Percentiles rank a stretch among this genome's conserved stretches.
These are phyloP conservation scores for Gymnosoma rotundatum DNA, from an alignment of 2,888 invertebrate species.

Conservation along the genomic window DNA sequence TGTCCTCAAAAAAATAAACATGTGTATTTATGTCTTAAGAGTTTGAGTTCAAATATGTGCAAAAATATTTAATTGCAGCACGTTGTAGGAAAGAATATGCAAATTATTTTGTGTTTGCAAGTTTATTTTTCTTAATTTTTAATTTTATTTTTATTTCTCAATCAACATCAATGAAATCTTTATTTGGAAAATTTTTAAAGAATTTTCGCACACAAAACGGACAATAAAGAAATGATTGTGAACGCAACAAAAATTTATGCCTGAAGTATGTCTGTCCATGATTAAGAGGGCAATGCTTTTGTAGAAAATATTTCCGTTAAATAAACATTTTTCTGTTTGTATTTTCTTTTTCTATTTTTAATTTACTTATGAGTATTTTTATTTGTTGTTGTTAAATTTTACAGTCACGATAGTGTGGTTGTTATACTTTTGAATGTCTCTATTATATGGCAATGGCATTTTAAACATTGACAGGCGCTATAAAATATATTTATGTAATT, in stretches of 20 bases:
- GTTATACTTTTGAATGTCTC: slow-evolving; percentile 33
- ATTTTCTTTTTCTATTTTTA: slow-evolving; percentile 14
- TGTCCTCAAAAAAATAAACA: no score
- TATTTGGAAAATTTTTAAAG: slow-evolving; percentile 56
- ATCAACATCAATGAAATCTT: slow-evolving; percentile 60
- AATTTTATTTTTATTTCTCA: slow-evolving; percentile 15
- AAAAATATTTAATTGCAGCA: slow-evolving; percentile 2
- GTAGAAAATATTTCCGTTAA: slow-evolving; percentile 34
- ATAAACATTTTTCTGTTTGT: no score
- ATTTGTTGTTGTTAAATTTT: not conserved
- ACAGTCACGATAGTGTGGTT: slow-evolving; percentile 32
- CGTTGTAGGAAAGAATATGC: slow-evolving; percentile 7
- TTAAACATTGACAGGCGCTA: slow-evolving; percentile 27
- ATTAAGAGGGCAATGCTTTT: slow-evolving; percentile 18
- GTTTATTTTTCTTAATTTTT: no score
- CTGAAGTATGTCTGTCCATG: not conserved
- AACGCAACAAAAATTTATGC: not conserved
- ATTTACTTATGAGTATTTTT: slow-evolving; percentile 33
- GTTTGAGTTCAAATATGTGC: not conserved
- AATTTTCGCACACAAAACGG: slow-evolving; percentile 44
- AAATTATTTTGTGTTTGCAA: slow-evolving; percentile 29
- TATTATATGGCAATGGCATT: slow-evolving; percentile 40
- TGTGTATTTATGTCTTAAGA: not conserved
- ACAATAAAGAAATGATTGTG: slow-evolving; percentile 45
- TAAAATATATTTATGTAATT: slow-evolving; percentile 33